phyloP scores from a whole-genome alignment of 2,888 invertebrate species.

The Acrobasis consociella region DNA sequence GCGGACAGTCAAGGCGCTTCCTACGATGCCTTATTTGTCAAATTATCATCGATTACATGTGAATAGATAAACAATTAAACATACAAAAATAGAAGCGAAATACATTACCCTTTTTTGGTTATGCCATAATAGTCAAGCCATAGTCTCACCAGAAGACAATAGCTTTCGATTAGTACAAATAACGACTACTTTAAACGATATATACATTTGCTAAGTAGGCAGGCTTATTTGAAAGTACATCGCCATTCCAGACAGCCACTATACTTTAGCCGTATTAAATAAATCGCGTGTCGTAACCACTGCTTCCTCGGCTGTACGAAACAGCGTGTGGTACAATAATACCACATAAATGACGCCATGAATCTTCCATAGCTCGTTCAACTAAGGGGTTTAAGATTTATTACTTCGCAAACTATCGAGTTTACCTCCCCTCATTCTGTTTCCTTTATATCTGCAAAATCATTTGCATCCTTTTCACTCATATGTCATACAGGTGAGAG shows the following conservation, averaged over 20 bases:
- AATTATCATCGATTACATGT: no score
- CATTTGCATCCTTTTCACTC: conserved; percentile 32
- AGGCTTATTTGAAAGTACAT: neutral
- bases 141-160: no score
- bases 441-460: conserved; percentile 21
- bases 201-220: no score
- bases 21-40: no score
- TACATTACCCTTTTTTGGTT: no score
- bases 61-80: no score
- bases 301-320: conserved; percentile 26
- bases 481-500: conserved; percentile 33
- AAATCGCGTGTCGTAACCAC: conserved; percentile 17
- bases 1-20: no score
- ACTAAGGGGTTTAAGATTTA: conserved; percentile 60
- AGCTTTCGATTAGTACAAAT: no score
- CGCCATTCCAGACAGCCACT: conserved; percentile 8
- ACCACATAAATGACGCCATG: conserved; percentile 39
- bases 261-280: conserved; percentile 9
- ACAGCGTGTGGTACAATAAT: conserved; percentile 50
- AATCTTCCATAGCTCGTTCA: conserved; percentile 41
- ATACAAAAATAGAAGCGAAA: no score
- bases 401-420: conserved; percentile 46
- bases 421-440: conserved; percentile 27
- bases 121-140: no score
- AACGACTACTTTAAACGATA: no score